Evolutionary conservation across 2,113 vertebrate genomes (phyloP).

Genomic region (Diphyllodes magnificus): DNA sequence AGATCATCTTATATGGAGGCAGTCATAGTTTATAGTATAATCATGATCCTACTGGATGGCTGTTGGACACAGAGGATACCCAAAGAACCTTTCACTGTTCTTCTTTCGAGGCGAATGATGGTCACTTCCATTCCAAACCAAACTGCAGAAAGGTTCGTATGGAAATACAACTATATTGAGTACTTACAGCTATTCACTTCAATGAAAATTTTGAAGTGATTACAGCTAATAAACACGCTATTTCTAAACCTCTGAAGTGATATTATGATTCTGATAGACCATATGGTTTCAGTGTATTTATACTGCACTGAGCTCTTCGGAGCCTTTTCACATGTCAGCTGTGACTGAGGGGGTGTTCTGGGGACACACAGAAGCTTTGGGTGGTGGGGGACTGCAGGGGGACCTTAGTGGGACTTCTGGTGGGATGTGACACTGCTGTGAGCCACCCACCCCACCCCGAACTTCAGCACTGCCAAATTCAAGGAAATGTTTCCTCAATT

Average conservation of each 20-base stretch:
- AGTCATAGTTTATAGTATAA: accelerated
- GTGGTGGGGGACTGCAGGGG: accelerated
- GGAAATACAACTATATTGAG: background rate
- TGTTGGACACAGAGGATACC: background rate
- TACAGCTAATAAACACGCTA: constrained; percentile 29
- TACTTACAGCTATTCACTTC: background rate
- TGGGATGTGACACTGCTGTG: background rate
- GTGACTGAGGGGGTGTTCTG: background rate
- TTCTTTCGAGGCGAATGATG: background rate
- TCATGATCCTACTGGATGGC: background rate
- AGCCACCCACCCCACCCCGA: background rate
- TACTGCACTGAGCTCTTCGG: background rate
- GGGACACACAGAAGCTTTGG: background rate
- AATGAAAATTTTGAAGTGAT: background rate
- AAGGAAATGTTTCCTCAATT: background rate
- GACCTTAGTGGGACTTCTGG: background rate
- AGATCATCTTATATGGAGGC: background rate
- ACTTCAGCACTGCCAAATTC: background rate
- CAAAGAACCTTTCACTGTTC: background rate
- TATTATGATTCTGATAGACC: background rate
- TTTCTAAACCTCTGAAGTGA: constrained; percentile 7
- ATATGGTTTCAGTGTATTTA: constrained; percentile 25
- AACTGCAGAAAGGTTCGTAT: background rate
- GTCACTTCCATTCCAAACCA: background rate
- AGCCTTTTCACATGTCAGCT: background rate